These are phyloP conservation scores for Ceratitis capitata DNA, from an alignment of 1,140 invertebrate species.

Conservation along the genomic window DNA sequence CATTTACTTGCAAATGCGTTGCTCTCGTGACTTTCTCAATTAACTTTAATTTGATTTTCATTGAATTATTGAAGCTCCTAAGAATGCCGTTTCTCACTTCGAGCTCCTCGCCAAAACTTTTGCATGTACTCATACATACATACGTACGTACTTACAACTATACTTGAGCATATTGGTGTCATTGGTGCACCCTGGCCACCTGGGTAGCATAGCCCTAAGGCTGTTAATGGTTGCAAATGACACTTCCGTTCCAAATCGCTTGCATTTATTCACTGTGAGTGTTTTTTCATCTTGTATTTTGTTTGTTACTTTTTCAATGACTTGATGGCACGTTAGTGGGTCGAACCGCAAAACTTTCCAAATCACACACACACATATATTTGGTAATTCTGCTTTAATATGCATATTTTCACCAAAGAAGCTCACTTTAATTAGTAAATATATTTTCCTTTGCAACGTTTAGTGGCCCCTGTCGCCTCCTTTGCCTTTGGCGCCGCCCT, in stretches of 20 bases:
- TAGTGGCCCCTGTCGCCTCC: not conserved
- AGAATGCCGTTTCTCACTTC: not conserved
- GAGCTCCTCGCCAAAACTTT: not conserved
- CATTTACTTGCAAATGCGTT: slow-evolving; percentile 5
- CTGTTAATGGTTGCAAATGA: slow-evolving; percentile 24
- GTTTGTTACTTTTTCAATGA: not conserved
- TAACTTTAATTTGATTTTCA: slow-evolving; percentile 32
- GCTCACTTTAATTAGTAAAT: not conserved
- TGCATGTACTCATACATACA: too few relatives aligned
- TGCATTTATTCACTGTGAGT: not conserved
- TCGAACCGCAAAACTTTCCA: not conserved
- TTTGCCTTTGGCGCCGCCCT: not conserved
- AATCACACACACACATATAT: not conserved
- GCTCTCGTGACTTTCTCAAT: slow-evolving; percentile 31
- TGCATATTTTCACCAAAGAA: not conserved
- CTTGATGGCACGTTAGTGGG: not conserved
- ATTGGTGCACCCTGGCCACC: not conserved
- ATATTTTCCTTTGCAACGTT: not conserved
- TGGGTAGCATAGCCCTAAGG: not conserved
- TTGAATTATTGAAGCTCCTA: slow-evolving; percentile 17
- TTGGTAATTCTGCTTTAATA: not conserved
- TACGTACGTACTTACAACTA: not conserved
- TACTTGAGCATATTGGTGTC: not conserved
- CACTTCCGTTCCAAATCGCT: slow-evolving; percentile 29
- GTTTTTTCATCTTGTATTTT: not conserved